phyloP scores from a whole-genome alignment of 2,888 invertebrate genomes.

The Papilio elwesi region DNA sequence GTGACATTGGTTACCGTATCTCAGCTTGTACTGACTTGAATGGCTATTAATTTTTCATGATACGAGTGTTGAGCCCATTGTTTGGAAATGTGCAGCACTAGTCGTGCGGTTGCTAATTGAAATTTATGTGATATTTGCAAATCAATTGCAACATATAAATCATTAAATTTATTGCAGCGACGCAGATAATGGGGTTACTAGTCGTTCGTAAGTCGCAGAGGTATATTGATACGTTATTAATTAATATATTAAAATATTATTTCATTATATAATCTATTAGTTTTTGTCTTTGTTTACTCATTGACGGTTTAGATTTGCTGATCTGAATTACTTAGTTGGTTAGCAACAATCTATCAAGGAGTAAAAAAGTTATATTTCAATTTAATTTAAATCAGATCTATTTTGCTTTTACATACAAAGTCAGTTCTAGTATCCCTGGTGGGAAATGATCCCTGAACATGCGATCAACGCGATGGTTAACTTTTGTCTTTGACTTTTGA shows the following conservation, averaged over 20 bases:
- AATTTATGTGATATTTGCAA: constrained; percentile 41
- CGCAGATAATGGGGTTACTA: constrained; percentile 30
- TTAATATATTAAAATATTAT: constrained; percentile 2
- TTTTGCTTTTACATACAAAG: too few relatives aligned
- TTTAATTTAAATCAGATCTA: too few relatives aligned
- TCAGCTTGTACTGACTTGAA: constrained; percentile 14
- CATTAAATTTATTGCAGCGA: constrained; percentile 34
- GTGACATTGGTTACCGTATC: neutral
- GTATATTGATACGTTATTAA: constrained; percentile 18
- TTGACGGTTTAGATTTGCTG: neutral
- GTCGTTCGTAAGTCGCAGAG: constrained; percentile 4
- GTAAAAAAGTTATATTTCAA: too few relatives aligned
- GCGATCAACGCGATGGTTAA: too few relatives aligned
- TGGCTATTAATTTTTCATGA: constrained; percentile 26
- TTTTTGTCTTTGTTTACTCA: neutral
- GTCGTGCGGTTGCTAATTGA: constrained; percentile 35
- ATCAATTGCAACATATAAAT: constrained; percentile 34
- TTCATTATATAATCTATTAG: neutral
- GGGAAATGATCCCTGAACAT: too few relatives aligned
- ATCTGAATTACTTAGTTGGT: too few relatives aligned
- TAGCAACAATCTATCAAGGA: too few relatives aligned
- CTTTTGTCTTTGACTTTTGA: too few relatives aligned
- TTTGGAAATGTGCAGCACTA: constrained; percentile 27
- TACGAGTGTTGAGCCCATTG: constrained; percentile 22
- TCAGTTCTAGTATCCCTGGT: too few relatives aligned